Conservation (phyloP, 1,140 invertebrate genomes). For the Platyscapa corneri region DNA sequence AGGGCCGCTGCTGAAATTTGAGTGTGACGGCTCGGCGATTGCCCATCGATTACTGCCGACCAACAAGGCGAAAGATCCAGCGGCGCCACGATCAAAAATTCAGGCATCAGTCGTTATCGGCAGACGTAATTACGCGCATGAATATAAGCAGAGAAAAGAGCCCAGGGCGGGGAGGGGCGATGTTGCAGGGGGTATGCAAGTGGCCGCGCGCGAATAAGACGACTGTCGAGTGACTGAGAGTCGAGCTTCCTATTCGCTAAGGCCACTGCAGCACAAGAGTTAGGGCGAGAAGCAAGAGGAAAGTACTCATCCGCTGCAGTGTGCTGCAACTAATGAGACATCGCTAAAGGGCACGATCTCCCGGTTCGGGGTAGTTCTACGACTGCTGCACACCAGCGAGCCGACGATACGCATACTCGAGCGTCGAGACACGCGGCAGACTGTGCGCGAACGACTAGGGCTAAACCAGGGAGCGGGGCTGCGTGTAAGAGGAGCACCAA, state of each 20-base stretch:
- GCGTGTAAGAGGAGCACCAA: constrained; percentile 39
- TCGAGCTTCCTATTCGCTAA: constrained; percentile 46
- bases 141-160: not conserved
- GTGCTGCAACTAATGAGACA: constrained; percentile 75
- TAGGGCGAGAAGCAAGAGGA: constrained; percentile 59
- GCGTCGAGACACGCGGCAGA: not conserved
- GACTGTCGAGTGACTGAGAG: constrained; percentile 64
- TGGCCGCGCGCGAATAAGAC: constrained; percentile 63
- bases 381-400: not conserved
- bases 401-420: not conserved
- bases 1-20: no score
- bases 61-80: no score
- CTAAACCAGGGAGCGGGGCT: not conserved
- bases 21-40: no score
- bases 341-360: constrained; percentile 73
- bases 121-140: not conserved
- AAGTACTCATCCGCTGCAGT: constrained; percentile 72
- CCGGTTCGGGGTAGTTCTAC: not conserved
- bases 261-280: constrained; percentile 46
- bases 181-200: constrained; percentile 50
- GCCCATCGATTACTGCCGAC: no score
- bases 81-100: not conserved
- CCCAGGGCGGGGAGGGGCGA: not conserved
- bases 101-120: not conserved
- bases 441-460: not conserved